Evolutionary conservation across 2,888 invertebrate genomes (phyloP).

Genomic region (Netelia fuscicornis): DNA sequence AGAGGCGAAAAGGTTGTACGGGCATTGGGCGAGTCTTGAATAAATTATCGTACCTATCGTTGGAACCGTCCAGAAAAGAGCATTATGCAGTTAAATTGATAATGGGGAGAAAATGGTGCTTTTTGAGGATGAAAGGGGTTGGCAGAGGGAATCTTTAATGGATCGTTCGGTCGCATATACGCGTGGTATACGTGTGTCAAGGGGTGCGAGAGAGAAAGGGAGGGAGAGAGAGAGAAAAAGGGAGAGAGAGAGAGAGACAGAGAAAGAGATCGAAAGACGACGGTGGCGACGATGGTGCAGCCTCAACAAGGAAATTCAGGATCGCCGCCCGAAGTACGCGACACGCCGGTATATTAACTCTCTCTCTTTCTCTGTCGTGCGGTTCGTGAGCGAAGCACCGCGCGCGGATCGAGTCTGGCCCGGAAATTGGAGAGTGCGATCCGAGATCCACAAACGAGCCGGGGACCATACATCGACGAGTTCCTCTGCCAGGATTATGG

Average conservation of each 20-base stretch:
- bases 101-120: slow-evolving; percentile 9
- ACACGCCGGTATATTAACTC: background rate
- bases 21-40: slow-evolving; percentile 1
- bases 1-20: background rate
- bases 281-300: background rate
- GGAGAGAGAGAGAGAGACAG: slow-evolving; percentile 9
- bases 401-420: slow-evolving; percentile 31
- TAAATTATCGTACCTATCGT: slow-evolving; percentile 18
- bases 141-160: slow-evolving; percentile 19
- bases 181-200: background rate
- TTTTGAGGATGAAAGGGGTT: slow-evolving; percentile 3
- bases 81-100: slow-evolving; percentile 22
- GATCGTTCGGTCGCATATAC: background rate
- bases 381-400: background rate
- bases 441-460: slow-evolving; percentile 35
- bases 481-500: slow-evolving; percentile 60
- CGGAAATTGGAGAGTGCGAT: slow-evolving; percentile 56
- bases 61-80: slow-evolving; percentile 3
- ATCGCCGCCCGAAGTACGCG: background rate
- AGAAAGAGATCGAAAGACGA: background rate
- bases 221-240: background rate
- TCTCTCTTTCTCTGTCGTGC: no score
- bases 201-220: slow-evolving; percentile 1
- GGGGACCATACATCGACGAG: background rate
- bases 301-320: background rate